Evolutionary conservation across 1,140 invertebrate species (phyloP).

Genomic region (Zaprionus africanus): DNA sequence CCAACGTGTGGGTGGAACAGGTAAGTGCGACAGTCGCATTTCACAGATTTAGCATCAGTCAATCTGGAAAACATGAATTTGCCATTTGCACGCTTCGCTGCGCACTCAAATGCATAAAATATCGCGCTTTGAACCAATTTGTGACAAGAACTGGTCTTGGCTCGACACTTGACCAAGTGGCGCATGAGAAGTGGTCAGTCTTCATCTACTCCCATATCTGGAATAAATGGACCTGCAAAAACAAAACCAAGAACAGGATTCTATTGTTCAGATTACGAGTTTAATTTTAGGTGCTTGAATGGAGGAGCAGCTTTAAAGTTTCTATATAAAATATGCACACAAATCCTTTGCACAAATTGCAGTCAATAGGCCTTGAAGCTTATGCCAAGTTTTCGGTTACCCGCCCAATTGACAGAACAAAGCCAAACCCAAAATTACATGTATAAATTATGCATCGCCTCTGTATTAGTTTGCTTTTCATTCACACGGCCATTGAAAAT

Average conservation of each 20-base stretch:
- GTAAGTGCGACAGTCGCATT: conserved; percentile 86
- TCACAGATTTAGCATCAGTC: conserved; percentile 31
- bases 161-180: conserved; percentile 24
- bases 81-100: conserved; percentile 71
- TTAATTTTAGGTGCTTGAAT: conserved; percentile 51
- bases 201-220: too few species aligned
- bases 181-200: not conserved
- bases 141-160: too few species aligned
- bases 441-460: conserved; percentile 71
- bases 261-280: conserved; percentile 45
- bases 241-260: conserved; percentile 1
- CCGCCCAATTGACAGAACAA: conserved; percentile 62
- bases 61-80: conserved; percentile 65
- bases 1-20: conserved; percentile 98
- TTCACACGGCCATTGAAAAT: not conserved
- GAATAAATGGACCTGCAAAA: too few species aligned
- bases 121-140: conserved; percentile 42
- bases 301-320: conserved; percentile 41
- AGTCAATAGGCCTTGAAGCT: conserved; percentile 67
- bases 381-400: conserved; percentile 68
- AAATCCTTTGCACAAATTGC: conserved; percentile 65
- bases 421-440: conserved; percentile 57
- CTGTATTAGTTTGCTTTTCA: conserved; percentile 20
- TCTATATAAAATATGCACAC: conserved; percentile 72
- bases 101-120: conserved; percentile 58